Conservation (phyloP, 2,888 invertebrate genomes). For the Apamea crenata region DNA sequence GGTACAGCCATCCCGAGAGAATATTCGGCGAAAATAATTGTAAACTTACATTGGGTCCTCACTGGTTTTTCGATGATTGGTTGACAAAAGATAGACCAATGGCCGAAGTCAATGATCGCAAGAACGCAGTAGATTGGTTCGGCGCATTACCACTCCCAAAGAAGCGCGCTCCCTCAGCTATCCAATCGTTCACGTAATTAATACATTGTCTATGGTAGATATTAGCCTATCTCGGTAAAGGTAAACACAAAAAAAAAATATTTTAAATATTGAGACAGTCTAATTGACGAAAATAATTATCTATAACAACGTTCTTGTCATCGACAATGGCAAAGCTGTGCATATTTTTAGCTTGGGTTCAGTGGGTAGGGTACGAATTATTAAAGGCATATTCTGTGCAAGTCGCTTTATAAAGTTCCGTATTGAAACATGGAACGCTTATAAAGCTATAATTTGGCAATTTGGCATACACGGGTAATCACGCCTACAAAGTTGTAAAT, state of each 20-base stretch:
- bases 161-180: constrained; percentile 82
- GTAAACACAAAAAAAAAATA: constrained; percentile 18
- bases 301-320: not conserved
- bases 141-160: constrained; percentile 92
- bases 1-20: constrained; percentile 75
- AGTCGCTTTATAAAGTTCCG: too few relatives aligned
- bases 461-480: not conserved
- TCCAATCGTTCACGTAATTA: constrained; percentile 88
- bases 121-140: constrained; percentile 93
- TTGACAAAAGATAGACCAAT: constrained; percentile 96
- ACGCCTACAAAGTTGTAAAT: not conserved
- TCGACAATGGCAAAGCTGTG: not conserved
- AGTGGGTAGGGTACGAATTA: not conserved
- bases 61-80: constrained; percentile 97
- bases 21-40: constrained; percentile 84
- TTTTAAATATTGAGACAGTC: not conserved
- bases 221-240: constrained; percentile 66
- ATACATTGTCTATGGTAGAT: constrained; percentile 83
- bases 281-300: not conserved
- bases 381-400: not conserved
- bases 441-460: not conserved
- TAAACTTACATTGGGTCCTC: constrained; percentile 89
- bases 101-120: constrained; percentile 94
- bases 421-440: too few relatives aligned
- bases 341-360: not conserved